Base-by-base conservation (phyloP, 2,797 vertebrate species). In the Acanthis flammea region DNA sequence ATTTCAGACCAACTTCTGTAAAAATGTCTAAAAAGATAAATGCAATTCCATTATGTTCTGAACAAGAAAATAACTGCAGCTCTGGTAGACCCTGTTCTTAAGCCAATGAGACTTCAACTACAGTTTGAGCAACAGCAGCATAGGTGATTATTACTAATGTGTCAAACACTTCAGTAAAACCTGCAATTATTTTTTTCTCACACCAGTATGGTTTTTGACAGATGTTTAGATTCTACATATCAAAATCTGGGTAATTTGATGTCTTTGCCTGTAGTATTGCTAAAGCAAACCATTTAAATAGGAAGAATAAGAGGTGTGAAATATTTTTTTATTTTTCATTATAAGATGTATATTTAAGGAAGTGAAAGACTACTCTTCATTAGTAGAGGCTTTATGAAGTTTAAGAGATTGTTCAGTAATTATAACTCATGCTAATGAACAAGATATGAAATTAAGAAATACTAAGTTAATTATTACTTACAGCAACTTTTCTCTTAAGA, bases 361-460 rank as follows among this genome's bases (percentile, higher is more conserved):
- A 86, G 21, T 70, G 37, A 72, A 88, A 58, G 11, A 19, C 28
- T 71, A 18, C 6, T 21, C 18, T 82, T 85, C 23, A 33, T 80
- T 74, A 74, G 7, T 33, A 77, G 50, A 74, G 12, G 15, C 30
- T 88, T 74, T 93, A 23, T 77, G 66, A 76, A 60, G 33, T 89
- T 54, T 54, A 45, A 67, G 73, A 48, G 31, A 48, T 86, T 61
- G 5, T 67, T 90, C 45, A 47, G 23, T 92, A 90, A 96, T 93
- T 94, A 65, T 48, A 83, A 75, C 9, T 90, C 66, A 44, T 62
- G 44, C 12, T 91, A 86, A 92, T 83, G 61, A 94, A 39, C 22
- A 74, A 31, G 48, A 30, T 83, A 68, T 42, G 24, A 93, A 94
- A 89, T 95, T 94, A 94, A 80, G 14, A 89, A 92, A 87, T 77